phyloP scores from a whole-genome alignment of 1,140 invertebrate species.

The Augochlora pura region DNA sequence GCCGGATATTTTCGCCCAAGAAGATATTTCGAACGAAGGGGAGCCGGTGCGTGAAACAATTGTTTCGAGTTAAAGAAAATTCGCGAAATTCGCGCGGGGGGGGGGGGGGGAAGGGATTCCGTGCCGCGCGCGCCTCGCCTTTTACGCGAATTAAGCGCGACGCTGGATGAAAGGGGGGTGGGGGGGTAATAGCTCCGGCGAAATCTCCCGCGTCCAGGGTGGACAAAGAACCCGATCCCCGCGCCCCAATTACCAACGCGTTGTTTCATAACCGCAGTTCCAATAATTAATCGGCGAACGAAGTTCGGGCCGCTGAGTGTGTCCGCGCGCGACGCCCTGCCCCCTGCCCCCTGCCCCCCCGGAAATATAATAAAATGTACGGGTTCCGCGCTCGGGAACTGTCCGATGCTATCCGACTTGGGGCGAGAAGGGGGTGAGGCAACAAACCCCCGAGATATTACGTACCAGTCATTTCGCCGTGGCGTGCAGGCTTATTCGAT shows the following conservation, averaged over 20 bases:
- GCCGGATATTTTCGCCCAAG: too few species aligned
- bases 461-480: slow-evolving; percentile 16
- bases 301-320: slow-evolving; percentile 12
- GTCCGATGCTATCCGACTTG: background rate
- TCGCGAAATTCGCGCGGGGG: too few species aligned
- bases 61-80: too few species aligned
- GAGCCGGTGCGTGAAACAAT: too few species aligned
- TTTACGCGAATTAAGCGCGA: background rate
- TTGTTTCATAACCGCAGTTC: slow-evolving; percentile 22
- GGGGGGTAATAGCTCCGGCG: background rate
- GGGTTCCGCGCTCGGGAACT: background rate
- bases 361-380: slow-evolving; percentile 17
- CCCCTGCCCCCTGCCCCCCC: too few species aligned
- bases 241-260: slow-evolving; percentile 17
- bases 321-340: too few species aligned
- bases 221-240: slow-evolving; percentile 31
- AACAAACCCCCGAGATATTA: slow-evolving; percentile 5
- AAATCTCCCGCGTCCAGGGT: background rate
- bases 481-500: slow-evolving; percentile 56
- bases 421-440: background rate
- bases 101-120: too few species aligned
- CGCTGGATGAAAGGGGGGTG: background rate
- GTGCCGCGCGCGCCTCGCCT: too few species aligned
- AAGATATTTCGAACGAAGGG: too few species aligned
- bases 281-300: slow-evolving; percentile 29